phyloP scores from a whole-genome alignment of 2,888 invertebrate genomes.

The Tenthredo amoena region DNA sequence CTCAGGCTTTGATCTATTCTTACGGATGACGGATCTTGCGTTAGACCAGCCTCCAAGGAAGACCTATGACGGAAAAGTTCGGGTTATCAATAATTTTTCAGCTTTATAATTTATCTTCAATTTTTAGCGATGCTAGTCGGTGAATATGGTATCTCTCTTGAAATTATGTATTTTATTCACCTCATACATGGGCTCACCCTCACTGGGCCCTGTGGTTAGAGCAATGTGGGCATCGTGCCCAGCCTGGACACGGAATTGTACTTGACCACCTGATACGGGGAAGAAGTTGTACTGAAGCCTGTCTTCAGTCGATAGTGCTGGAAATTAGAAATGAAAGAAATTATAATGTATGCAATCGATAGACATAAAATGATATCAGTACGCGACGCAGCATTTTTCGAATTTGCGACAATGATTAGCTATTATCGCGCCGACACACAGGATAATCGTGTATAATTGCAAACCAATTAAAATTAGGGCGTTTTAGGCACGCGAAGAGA shows the following conservation, averaged over 20 bases:
- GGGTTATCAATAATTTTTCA: background rate
- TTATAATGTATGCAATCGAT: background rate
- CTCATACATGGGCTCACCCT: constrained; percentile 90
- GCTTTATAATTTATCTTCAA: background rate
- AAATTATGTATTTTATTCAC: constrained; percentile 72
- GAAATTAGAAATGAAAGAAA: constrained; percentile 67
- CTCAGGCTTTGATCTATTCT: constrained; percentile 88
- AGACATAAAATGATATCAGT: background rate
- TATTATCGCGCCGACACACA: background rate
- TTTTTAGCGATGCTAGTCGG: background rate
- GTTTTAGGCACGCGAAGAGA: background rate
- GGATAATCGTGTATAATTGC: background rate
- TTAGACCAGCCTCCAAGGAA: constrained; percentile 95
- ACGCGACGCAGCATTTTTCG: background rate
- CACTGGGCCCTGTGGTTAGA: constrained; percentile 85
- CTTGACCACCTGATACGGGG: constrained; percentile 84
- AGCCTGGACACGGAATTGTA: constrained; percentile 89
- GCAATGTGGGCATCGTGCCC: constrained; percentile 92
- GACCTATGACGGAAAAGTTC: constrained; percentile 78
- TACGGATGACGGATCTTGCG: constrained; percentile 90
- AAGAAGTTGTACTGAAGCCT: constrained; percentile 91
- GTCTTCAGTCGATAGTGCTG: constrained; percentile 90
- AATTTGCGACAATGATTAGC: background rate
- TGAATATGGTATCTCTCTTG: background rate
- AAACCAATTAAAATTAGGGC: background rate